Evolutionary conservation across 2,113 vertebrate genomes (phyloP).

Genomic region (Scolopax mira): DNA sequence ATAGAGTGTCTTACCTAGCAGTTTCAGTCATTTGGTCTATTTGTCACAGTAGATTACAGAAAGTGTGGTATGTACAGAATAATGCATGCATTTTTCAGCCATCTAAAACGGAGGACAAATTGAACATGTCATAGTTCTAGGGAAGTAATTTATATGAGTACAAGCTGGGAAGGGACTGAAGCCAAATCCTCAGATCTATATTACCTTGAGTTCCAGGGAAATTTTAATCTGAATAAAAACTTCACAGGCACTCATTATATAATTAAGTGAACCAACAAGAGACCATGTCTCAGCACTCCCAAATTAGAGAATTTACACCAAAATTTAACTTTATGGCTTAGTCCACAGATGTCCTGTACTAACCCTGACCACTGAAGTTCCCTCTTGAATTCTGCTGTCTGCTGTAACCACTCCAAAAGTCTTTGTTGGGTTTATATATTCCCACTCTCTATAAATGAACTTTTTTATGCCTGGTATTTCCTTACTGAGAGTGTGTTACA

Average conservation of each 20-base stretch:
- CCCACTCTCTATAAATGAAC: neutral
- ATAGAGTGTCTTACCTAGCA: conserved; percentile 58
- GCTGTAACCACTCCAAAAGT: neutral
- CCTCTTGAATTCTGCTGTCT: neutral
- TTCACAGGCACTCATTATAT: conserved; percentile 8
- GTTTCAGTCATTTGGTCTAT: conserved; percentile 58
- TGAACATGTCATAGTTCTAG: conserved; percentile 44
- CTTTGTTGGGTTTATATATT: neutral
- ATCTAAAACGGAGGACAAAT: conserved; percentile 47
- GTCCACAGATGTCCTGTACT: neutral
- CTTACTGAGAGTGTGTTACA: neutral
- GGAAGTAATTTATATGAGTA: conserved; percentile 64
- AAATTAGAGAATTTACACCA: conserved; percentile 6
- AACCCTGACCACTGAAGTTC: neutral
- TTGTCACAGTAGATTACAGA: conserved; percentile 59
- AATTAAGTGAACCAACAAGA: conserved; percentile 20
- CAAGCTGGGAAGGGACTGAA: conserved; percentile 33
- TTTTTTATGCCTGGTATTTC: neutral
- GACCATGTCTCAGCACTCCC: neutral
- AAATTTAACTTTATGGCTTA: neutral
- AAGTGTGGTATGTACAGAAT: conserved; percentile 46
- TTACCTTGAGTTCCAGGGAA: conserved; percentile 36
- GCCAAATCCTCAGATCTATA: conserved; percentile 45
- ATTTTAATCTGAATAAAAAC: conserved; percentile 47
- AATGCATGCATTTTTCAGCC: conserved; percentile 56